A percentile compares a stretch with the other conserved stretches of the same genome.
phyloP scores from a whole-genome alignment of 2,888 invertebrate species.

The Nephrotoma guestfalica region DNA sequence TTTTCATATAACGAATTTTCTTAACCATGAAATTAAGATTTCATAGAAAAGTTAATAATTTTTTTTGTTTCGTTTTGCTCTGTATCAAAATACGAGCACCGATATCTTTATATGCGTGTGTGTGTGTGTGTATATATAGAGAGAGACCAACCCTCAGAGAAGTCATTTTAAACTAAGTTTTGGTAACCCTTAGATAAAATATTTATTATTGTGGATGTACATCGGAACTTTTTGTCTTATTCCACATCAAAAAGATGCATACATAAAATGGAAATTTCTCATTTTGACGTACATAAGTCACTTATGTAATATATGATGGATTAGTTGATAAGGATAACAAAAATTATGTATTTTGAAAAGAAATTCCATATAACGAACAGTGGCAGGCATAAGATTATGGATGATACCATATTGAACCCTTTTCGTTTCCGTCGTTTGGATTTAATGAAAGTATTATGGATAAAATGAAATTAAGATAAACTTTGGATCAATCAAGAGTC shows the following conservation, averaged over 20 bases:
- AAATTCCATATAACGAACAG: not conserved
- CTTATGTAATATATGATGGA: not conserved
- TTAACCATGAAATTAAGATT: conserved; percentile 3
- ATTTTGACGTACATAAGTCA: not conserved
- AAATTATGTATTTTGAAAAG: no score
- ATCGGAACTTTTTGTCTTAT: not conserved
- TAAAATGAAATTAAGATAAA: not conserved
- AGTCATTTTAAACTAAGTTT: not conserved
- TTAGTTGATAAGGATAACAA: not conserved
- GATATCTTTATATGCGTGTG: not conserved
- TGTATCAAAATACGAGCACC: not conserved
- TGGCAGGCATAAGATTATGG: not conserved
- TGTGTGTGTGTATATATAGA: not conserved
- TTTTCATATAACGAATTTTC: not conserved
- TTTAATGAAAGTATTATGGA: not conserved
- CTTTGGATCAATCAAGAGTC: not conserved
- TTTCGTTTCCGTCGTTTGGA: not conserved
- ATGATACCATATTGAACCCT: not conserved
- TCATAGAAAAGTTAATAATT: not conserved
- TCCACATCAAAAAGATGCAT: not conserved
- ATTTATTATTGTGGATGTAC: not conserved
- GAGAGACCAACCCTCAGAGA: not conserved
- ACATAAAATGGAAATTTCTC: not conserved
- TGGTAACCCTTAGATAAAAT: not conserved
- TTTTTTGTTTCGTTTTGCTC: not conserved